Base-by-base conservation (phyloP, 1,140 invertebrate genomes). In the Goniozus legneri region DNA sequence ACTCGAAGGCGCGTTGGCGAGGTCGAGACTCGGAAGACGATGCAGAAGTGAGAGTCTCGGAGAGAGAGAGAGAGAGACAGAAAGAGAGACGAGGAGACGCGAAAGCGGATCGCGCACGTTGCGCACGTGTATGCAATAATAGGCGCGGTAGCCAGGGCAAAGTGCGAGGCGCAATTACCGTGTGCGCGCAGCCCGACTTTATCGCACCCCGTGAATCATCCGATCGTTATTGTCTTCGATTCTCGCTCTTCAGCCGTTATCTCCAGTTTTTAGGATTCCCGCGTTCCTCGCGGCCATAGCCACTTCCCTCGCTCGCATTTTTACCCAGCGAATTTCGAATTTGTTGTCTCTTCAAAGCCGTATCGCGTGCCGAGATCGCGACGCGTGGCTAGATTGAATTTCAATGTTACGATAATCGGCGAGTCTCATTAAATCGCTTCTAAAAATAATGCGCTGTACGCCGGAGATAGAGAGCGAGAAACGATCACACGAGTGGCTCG, bases 151-250 rank as follows among this genome's bases (percentile, higher is more conserved):
- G 14, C 44, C 60, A 52, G 70, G 60, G 58, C 67, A 74, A 74
- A 74, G 69, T 74, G 62, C 63, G 60, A 67, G 62, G 41, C 69
- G 71, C 64, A 73, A 65, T 73, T 69, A 71, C 65, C 54, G 64
- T 67, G 54, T 62, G 64, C 62, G 50, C 58, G n/a, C n/a, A n/a
- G n/a, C n/a, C n/a, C 57, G 54, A 63, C 46, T 66, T 71, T 73
- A 71, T 73, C 65, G 37, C 45, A 57, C 49, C 56, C 36, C 50
- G 56, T 73, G 68, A 73, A 70, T 73, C 69, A 72, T 64, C 30
- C n/a, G 47, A 64, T 60, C 61, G 50, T 64, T 64, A 64, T 60
- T 67, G 58, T 64, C 58, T 62, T 43, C 13, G 35, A 49, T 50
- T 27, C 33, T 13, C 39, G 43, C 22, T 16, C 10, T 13, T 16